A percentile compares a stretch with the other conserved stretches of the same genome.
phyloP scores from a whole-genome alignment of 2,113 vertebrate species.

The Zootoca vivipara region DNA sequence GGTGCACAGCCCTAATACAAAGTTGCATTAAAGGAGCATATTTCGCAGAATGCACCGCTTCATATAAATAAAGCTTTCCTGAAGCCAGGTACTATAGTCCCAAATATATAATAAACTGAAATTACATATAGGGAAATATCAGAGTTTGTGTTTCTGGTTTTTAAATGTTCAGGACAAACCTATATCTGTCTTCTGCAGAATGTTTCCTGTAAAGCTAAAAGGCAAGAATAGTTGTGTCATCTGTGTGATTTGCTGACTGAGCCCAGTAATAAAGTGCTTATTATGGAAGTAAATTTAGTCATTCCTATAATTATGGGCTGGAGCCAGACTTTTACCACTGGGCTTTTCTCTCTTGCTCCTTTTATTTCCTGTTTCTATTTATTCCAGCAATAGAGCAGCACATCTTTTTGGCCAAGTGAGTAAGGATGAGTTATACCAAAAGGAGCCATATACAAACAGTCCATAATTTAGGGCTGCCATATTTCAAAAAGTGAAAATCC shows the following conservation, averaged over 20 bases:
- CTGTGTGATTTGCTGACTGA: background rate
- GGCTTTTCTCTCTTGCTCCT: background rate
- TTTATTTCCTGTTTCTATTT: background rate
- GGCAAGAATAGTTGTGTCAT: background rate
- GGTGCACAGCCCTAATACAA: too few species aligned
- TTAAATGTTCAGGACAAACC: background rate
- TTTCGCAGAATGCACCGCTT: background rate
- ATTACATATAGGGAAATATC: too few species aligned
- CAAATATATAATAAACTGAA: background rate
- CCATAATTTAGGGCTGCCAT: background rate
- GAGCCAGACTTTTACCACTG: background rate
- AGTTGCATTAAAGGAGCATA: too few species aligned
- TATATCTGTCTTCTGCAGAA: background rate
- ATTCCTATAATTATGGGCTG: background rate
- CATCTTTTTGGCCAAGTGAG: background rate
- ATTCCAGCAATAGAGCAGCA: background rate
- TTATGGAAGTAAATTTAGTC: background rate
- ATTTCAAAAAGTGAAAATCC: too few species aligned
- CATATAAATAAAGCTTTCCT: background rate
- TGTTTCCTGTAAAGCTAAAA: background rate
- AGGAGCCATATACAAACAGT: background rate
- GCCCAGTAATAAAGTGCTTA: background rate
- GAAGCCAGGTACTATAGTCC: background rate
- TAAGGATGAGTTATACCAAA: background rate
- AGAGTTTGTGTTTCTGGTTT: background rate